A percentile compares a stretch with the other conserved stretches of the same genome.
phyloP scores from a whole-genome alignment of 2,113 vertebrate genomes.

The Siphamia tubifer region DNA sequence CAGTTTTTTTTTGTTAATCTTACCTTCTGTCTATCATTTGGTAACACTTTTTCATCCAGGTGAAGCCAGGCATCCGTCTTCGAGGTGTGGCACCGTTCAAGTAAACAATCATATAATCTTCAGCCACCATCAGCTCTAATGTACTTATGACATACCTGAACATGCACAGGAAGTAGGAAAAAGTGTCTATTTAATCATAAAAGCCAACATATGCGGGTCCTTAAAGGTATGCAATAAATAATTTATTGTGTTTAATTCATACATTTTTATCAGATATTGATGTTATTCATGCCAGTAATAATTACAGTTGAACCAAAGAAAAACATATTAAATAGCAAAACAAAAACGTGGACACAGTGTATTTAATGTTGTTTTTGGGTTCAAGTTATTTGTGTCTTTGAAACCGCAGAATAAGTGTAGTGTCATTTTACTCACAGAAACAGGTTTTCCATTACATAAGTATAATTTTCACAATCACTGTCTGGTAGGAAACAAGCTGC shows the following conservation, averaged over 20 bases:
- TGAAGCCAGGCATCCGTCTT: slow-evolving; percentile 93
- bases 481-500: slow-evolving; percentile 96
- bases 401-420: too few relatives aligned
- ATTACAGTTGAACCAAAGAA: too few relatives aligned
- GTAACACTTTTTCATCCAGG: slow-evolving; percentile 98
- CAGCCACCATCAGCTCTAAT: slow-evolving; percentile 95
- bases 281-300: too few relatives aligned
- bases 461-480: slow-evolving; percentile 91
- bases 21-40: slow-evolving; percentile 98
- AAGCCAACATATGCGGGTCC: too few relatives aligned
- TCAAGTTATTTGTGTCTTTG: too few relatives aligned
- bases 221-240: too few relatives aligned
- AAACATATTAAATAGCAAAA: too few relatives aligned
- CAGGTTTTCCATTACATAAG: slow-evolving; percentile 98
- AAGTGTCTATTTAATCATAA: too few relatives aligned
- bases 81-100: slow-evolving; percentile 96
- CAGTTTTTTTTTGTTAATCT: slow-evolving; percentile 1
- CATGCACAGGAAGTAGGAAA: neutral
- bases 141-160: slow-evolving; percentile 96
- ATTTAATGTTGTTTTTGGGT: too few relatives aligned
- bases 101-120: slow-evolving; percentile 98
- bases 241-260: too few relatives aligned
- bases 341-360: too few relatives aligned
- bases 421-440: slow-evolving; percentile 88
- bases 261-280: too few relatives aligned